Base-by-base conservation (phyloP, 2,888 invertebrate species). In the Bruchidius siliquastri region DNA sequence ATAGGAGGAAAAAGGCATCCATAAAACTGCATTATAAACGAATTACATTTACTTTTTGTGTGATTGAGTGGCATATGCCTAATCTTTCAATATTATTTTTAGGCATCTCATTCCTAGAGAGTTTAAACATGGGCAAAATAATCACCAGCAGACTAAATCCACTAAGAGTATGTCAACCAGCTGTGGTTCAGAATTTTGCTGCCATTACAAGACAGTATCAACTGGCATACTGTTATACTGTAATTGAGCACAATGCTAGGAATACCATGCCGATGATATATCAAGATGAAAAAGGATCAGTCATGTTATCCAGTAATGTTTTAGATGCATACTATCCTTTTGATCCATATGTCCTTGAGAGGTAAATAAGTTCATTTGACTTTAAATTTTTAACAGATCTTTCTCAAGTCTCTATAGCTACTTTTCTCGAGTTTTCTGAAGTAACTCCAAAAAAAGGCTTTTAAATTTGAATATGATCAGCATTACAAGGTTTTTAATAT, bases 81-180 rank as follows among this genome's bases (percentile, higher is more conserved):
- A 49, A 13, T 13, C 49, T 8, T 13, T 49, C 26, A 26, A 26
- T 49, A 13, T 49, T 49, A 49, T 49, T 90, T 89, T 2, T 88
- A 96, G 96, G 92, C 86, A 86, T 96, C 71, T 88, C 91, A 72
- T 95, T 94, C 85, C 89, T 97, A 68, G 92, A 94, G 84, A 92
- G 92, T 22, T 88, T 98, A 26, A 95, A 96, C 85, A 88, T 99
- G 71, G 92, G 94, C 0, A 93, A 95, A 73, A 90, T 99, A 30
- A 94, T 98, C 0, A 94, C 94, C 0, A 93, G 94, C 80, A 89
- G 91, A 49, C 88, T 99, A 75, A 98, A 98, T 87, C 99, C 99
- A 0, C 88, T 99, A 21, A 90, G 93, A 72, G 91, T 93, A 0
- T 97, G 97, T 83, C 90, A 93, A 67, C 90, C 92, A 0, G 91